Conservation (phyloP, 2,797 vertebrate species). For the Eremophila alpestris region DNA sequence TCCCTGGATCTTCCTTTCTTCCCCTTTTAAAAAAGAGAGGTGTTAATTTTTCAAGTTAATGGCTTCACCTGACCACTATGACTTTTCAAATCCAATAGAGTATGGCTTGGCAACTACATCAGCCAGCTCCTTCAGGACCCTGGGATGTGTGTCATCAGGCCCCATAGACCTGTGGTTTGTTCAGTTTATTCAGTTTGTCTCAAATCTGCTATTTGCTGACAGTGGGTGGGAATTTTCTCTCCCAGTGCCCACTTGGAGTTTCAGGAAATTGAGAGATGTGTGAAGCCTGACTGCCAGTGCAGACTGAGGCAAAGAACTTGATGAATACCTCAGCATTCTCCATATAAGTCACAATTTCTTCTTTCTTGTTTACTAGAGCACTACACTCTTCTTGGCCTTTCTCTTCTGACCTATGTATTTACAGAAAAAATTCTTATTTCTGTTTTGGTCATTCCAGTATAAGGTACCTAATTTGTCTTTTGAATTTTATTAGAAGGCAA, state of each 20-base stretch:
- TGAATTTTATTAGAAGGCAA: neutral
- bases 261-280: neutral
- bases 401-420: neutral
- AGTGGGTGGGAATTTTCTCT: neutral
- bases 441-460: neutral
- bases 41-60: neutral
- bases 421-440: neutral
- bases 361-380: neutral
- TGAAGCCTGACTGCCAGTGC: neutral
- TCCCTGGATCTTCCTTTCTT: neutral
- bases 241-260: neutral
- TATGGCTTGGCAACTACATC: neutral
- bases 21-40: neutral
- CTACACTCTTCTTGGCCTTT: neutral
- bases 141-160: neutral
- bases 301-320: neutral
- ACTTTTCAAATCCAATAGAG: neutral
- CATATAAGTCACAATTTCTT: neutral
- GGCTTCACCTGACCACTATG: neutral
- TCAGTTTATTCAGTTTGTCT: neutral
- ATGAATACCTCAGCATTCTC: neutral
- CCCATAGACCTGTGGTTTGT: neutral
- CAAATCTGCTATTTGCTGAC: neutral
- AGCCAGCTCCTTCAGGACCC: neutral
- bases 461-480: neutral